Conservation (phyloP, 2,888 invertebrate species). For the Carcina quercana region DNA sequence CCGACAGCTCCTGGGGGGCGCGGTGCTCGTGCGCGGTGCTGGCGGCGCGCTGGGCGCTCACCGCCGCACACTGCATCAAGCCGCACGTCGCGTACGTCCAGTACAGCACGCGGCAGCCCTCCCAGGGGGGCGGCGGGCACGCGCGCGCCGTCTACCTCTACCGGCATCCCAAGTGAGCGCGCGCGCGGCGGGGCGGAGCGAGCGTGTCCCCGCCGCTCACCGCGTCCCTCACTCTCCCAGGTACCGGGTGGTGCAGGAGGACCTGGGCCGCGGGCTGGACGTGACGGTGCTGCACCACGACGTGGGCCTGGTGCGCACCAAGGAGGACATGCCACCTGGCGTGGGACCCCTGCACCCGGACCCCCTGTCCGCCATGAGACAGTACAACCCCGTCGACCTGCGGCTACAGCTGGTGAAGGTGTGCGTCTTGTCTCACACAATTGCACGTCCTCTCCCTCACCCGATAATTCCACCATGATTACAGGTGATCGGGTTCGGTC, state of each 20-base stretch:
- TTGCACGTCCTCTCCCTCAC: no score
- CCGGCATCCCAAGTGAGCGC: slow-evolving; percentile 43
- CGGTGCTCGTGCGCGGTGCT: slow-evolving; percentile 48
- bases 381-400: slow-evolving; percentile 28
- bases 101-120: slow-evolving; percentile 38
- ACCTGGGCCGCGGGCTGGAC: slow-evolving; percentile 43
- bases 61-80: slow-evolving; percentile 56
- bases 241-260: slow-evolving; percentile 39
- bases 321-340: slow-evolving; percentile 29
- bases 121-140: slow-evolving; percentile 26
- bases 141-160: slow-evolving; percentile 40
- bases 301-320: slow-evolving; percentile 52
- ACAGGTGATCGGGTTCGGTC: slow-evolving; percentile 54
- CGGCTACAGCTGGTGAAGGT: slow-evolving; percentile 33
- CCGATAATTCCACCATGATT: no score
- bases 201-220: slow-evolving; percentile 1
- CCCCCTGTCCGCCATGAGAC: slow-evolving; percentile 23
- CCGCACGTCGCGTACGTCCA: slow-evolving; percentile 40
- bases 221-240: no score
- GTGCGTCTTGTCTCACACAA: neutral
- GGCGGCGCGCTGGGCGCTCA: slow-evolving; percentile 48
- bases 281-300: slow-evolving; percentile 54
- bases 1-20: slow-evolving; percentile 43
- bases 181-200: neutral
- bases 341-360: slow-evolving; percentile 12